Percentiles rank a stretch among this genome's conserved stretches.
These are phyloP conservation scores for Ceyx margarethae DNA, from an alignment of 2,113 vertebrate genomes.

Conservation along the genomic window DNA sequence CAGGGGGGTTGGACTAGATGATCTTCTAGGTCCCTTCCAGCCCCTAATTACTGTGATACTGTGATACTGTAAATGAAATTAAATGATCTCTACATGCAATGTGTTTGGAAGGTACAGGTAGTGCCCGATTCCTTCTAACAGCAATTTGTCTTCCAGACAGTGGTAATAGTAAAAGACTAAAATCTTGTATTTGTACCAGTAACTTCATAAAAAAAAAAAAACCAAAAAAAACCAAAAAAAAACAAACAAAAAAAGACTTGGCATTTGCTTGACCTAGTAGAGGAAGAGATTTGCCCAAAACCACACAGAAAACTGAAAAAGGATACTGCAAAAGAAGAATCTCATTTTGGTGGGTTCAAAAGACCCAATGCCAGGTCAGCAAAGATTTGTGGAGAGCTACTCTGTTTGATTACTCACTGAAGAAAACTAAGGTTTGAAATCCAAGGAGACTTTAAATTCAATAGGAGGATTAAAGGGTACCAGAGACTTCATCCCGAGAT, in stretches of 20 bases:
- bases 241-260: rapidly evolving
- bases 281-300: background rate
- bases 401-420: background rate
- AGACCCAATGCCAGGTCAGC: background rate
- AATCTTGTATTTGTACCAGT: background rate
- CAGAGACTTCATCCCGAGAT: background rate
- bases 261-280: background rate
- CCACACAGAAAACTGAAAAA: background rate
- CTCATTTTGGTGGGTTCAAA: background rate
- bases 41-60: too few relatives aligned
- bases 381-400: background rate
- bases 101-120: background rate
- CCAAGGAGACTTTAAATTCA: background rate
- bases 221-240: too few relatives aligned
- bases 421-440: background rate
- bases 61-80: too few relatives aligned
- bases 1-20: too few relatives aligned
- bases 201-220: background rate
- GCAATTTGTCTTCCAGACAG: background rate
- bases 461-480: background rate
- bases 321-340: background rate
- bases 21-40: too few relatives aligned
- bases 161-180: background rate
- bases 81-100: background rate
- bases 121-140: background rate